A percentile compares a stretch with the other conserved stretches of the same genome.
These are phyloP conservation scores for Syngnathus scovelli DNA, from an alignment of 2,113 vertebrate genomes.

Conservation along the genomic window DNA sequence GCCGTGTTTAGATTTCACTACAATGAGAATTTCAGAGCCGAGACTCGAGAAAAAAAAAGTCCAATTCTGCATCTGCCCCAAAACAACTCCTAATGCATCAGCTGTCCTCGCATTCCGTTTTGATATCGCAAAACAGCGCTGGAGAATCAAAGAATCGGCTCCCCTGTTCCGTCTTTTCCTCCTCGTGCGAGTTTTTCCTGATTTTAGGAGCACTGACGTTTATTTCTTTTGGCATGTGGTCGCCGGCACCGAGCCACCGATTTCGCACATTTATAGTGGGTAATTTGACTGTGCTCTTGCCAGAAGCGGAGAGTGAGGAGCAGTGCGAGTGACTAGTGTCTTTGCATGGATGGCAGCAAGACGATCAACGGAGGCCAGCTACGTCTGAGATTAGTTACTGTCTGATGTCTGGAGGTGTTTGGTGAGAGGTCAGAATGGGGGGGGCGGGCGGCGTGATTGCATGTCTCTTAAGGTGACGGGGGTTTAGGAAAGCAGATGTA, in stretches of 20 bases:
- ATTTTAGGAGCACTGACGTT: constrained; percentile 65
- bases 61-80: constrained; percentile 31
- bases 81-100: constrained; percentile 32
- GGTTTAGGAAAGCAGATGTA: constrained; percentile 40
- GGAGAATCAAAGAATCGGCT: constrained; percentile 40
- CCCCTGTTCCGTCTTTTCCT: constrained; percentile 38
- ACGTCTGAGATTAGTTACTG: constrained; percentile 39
- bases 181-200: constrained; percentile 48
- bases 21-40: constrained; percentile 69
- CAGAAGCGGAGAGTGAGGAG: constrained; percentile 62
- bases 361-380: constrained; percentile 20
- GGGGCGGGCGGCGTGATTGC: constrained; percentile 35
- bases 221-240: constrained; percentile 73
- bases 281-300: constrained; percentile 73
- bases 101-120: constrained; percentile 24
- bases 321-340: constrained; percentile 26
- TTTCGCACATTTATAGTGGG: constrained; percentile 76
- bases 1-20: constrained; percentile 72
- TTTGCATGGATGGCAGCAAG: constrained; percentile 43
- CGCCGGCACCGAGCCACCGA: constrained; percentile 60
- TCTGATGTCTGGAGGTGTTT: constrained; percentile 36
- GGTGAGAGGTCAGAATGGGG: constrained; percentile 35
- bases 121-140: constrained; percentile 32
- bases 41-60: constrained; percentile 56
- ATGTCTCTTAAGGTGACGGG: constrained; percentile 60